Evolutionary conservation across 2,888 invertebrate genomes (phyloP), one percentile per base, ranked within the genome.

Genomic region (Zonitis immaculata): DNA sequence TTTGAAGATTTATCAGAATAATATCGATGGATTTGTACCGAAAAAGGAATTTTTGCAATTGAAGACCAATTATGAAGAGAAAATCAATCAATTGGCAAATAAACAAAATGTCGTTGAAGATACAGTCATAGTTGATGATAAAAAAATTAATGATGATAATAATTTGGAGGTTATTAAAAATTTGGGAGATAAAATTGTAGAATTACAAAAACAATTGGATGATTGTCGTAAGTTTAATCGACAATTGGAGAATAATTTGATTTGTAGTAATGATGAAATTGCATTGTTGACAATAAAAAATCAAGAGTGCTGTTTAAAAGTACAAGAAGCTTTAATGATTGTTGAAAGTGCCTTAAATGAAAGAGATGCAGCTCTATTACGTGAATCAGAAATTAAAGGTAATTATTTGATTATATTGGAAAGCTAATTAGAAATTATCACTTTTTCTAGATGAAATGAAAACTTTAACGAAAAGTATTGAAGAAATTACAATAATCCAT

Each of bases 331-430:
- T 1, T 66, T 84, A 26, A 72, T 75, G 28, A 62, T 84, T 1
- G 79, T 81, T 22, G 83, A 84, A 62, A 82, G 82, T 0, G 77
- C 76, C 18, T 54, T 82, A 3, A 71, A 70, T n/a, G 84, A 84
- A 63, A 84, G 82, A 64, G 79, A 80, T 52, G 73, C 77, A 2
- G 80, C 81, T 4, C 59, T 81, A 6, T 72, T 75, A 54, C 74
- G 79, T 25, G 83, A 84, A 65, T 71, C 69, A 42, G 60, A 73
- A 44, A 71, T 77, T 3, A 69, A 64, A 63, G 69, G 75, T 75
- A 61, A 32, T 45, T 6, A 44, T 42, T 39, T 3, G 22, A 32
- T 18, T 47, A 2, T 18, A 28, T 39, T 5, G 22, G 5, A 3
- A 22, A 5, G 22, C 22, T 22, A 22, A 22, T 22, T 22, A 22